Evolutionary conservation across 37 sponge, comb jelly and placozoan species (phyloP).

Genomic region (Hormiphora californensis): DNA sequence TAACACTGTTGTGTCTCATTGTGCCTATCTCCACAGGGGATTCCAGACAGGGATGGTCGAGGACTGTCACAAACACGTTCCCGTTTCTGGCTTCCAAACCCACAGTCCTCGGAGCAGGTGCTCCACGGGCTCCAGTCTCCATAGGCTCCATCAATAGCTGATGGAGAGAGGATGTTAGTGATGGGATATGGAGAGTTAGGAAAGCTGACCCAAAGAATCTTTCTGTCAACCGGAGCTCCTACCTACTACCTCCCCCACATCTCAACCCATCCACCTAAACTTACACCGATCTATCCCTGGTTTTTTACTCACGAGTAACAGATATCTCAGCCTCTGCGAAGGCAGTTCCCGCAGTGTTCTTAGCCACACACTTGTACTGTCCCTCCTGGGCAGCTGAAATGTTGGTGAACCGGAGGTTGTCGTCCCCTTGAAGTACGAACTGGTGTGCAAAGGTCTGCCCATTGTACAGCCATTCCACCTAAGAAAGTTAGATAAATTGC

Average conservation of each 20-base stretch:
- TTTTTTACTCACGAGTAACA: background rate
- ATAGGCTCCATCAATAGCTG: conserved; percentile 29
- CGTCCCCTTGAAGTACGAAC: background rate
- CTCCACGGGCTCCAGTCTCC: background rate
- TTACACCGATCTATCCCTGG: too few species aligned
- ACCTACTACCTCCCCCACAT: too few species aligned
- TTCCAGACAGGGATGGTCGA: background rate
- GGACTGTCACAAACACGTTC: conserved; percentile 3
- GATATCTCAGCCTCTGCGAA: background rate
- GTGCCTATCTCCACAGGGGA: background rate
- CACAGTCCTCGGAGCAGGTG: conserved; percentile 38
- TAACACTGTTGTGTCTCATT: conserved; percentile 7
- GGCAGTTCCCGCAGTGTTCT: conserved; percentile 37
- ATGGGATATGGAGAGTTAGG: too few species aligned
- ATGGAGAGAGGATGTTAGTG: background rate
- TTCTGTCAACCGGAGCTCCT: too few species aligned
- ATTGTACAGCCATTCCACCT: conserved; percentile 3
- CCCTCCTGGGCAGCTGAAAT: background rate
- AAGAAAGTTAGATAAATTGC: background rate
- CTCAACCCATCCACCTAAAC: too few species aligned
- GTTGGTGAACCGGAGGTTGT: background rate
- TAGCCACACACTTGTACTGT: conserved; percentile 1
- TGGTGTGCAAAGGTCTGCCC: background rate
- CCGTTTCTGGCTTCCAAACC: background rate
- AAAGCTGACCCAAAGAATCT: too few species aligned